A percentile compares a stretch with the other conserved stretches of the same genome.
These are phyloP conservation scores for Oreortyx pictus DNA, from an alignment of 2,797 vertebrate species.

Conservation along the genomic window DNA sequence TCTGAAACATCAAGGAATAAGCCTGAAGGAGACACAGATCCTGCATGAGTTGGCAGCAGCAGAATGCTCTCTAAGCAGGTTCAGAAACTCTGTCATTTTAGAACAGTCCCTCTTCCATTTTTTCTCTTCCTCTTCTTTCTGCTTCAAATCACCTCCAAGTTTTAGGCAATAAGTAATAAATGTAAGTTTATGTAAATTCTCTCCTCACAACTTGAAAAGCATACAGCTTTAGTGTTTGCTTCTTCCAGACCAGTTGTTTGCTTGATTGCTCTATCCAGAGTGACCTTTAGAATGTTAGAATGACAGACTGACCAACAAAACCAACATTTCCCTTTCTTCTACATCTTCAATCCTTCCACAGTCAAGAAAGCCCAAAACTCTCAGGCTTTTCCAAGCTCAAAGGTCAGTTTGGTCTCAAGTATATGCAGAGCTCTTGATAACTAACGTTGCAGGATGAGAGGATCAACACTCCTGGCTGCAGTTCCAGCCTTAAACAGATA, in stretches of 20 bases:
- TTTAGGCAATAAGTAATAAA: not conserved
- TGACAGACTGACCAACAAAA: not conserved
- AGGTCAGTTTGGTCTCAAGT: not conserved
- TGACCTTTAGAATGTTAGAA: not conserved
- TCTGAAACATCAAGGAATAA: not conserved
- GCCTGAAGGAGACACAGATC: not conserved
- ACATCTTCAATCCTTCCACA: not conserved
- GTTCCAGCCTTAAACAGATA: not conserved
- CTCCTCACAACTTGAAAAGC: not conserved
- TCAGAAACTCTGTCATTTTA: not conserved
- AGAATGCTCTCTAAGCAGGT: not conserved
- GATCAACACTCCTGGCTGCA: not conserved
- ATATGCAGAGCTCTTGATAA: not conserved
- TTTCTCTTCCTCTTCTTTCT: not conserved
- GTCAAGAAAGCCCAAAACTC: not conserved
- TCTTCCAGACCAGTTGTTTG: not conserved
- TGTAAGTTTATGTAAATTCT: not conserved
- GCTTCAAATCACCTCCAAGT: not conserved
- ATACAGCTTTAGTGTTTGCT: not conserved
- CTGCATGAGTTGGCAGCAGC: not conserved
- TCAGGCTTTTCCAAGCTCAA: not conserved
- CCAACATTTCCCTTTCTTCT: not conserved
- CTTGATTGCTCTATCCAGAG: not conserved
- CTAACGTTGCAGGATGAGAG: not conserved
- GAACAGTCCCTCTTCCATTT: not conserved